Percentiles rank a stretch among this genome's conserved stretches.
These are phyloP conservation scores for Nasonia giraulti DNA, from an alignment of 1,140 invertebrate genomes.

Conservation along the genomic window DNA sequence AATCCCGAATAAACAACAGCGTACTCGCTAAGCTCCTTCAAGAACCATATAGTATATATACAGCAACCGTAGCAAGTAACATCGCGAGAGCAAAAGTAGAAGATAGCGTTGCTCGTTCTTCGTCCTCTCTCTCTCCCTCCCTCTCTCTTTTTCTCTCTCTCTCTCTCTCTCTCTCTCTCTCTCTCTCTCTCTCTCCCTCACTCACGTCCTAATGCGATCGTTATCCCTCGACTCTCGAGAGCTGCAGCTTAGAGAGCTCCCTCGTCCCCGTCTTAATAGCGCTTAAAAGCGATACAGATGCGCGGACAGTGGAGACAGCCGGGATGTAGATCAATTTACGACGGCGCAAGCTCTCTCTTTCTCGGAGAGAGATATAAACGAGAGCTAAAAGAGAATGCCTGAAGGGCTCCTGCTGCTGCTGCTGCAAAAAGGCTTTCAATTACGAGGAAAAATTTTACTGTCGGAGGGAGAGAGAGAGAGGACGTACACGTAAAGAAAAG, in stretches of 20 bases:
- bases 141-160: background rate
- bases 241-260: background rate
- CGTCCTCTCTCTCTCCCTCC: background rate
- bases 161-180: background rate
- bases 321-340: slow-evolving; percentile 18
- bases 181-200: background rate
- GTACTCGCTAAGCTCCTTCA: background rate
- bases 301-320: background rate
- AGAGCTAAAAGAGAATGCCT: background rate
- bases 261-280: slow-evolving; percentile 14
- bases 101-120: background rate
- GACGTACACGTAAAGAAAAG: too few relatives aligned
- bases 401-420: background rate
- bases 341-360: background rate
- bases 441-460: background rate
- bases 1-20: background rate
- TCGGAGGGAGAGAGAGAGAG: too few relatives aligned
- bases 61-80: background rate
- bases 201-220: background rate
- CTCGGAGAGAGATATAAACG: background rate
- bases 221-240: background rate
- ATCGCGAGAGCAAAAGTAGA: slow-evolving; percentile 6
- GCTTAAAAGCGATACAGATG: slow-evolving; percentile 19
- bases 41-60: background rate
- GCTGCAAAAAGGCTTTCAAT: background rate